Base-by-base conservation (phyloP, 2,888 invertebrate species). In the Heterodera filipjevi region DNA sequence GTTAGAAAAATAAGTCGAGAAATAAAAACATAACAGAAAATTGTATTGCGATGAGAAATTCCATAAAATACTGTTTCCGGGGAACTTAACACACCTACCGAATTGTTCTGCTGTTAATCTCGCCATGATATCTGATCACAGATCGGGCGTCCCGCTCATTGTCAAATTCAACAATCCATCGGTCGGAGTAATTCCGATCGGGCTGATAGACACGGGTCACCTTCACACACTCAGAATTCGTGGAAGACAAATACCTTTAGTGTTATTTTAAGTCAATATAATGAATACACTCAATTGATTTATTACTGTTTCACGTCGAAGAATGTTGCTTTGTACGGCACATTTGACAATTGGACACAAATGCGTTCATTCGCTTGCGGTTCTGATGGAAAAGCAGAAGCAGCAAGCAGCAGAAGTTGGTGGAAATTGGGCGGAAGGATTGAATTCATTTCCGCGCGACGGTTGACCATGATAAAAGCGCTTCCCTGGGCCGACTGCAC, bases 81-180 rank as follows among this genome's bases (percentile, higher is more conserved):
- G n/a, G n/a, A n/a, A n/a, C n/a, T n/a, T n/a, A n/a, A n/a, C n/a
- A 16, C 19, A 49, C 19, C 16, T 14, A 79, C 79, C 76, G 70
- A 33, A 79, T 71, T 49, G 71, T 46, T 35, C 79, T 39, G 22
- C 35, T 35, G 27, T 44, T 53, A 30, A 79, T 79, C 33, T 78
- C 79, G n/a, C 77, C 79, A 44, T 59, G 59, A 49, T 59, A 53
- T 32, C 64, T 71, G 53, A 53, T 70, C 77, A 79, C 76, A 44
- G 39, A 44, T 76, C 46, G 44, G 22, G 81, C 77, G 66, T 79
- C 81, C 27, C 66, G 53, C 30, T 83, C 83, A 66, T 79, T 82
- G 49, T 82, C 81, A 74, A 85, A 86, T 78, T 85, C 86, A 27
- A 85, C 84, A n/a, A 87, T 80, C 87, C 87, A 87, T 14, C 84